Base-by-base conservation (phyloP, 1,140 invertebrate genomes). In the Paraescarpia echinospica region DNA sequence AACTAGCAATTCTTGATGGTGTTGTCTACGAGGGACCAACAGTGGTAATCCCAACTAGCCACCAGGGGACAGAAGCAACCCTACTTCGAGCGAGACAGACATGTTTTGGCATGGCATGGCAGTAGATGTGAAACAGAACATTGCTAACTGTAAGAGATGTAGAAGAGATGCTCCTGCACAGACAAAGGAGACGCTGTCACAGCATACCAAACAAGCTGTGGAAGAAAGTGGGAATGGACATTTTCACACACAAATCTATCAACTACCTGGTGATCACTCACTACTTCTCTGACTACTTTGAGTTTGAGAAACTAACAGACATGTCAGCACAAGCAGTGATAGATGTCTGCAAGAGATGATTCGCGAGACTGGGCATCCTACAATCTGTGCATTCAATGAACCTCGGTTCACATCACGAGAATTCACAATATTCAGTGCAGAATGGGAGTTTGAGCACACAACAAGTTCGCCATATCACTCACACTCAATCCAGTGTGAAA, bases 341-440 rank as follows among this genome's bases (percentile, higher is more conserved):
- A 27, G 33, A 35, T 12, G 8, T 12, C 14, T 31, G 90, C 34
- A 92, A 91, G 33, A 18, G 1, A 34, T 34, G 14, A 1, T 93
- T 92, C 89, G 48, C 91, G 1, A 92, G 92, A n/a, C 88, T 89
- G 35, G 92, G 92, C 31, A 92, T 93, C n/a, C 91, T 51, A 18
- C 35, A 51, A 27, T 9, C 6, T 4, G 33, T 92, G 34, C 31
- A 35, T 35, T 88, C 48, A 93, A 93, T 77, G 41, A 27, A 89
- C 90, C 92, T 33, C 91, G 59, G 35, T 93, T 92, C 90, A 77
- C 33, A n/a, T 0, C 92, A 92, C n/a, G 27, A 0, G 33, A 89
- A 35, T 92, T 33, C 31, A 31, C 5, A 88, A n/a, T n/a, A 34
- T 93, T 91, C 88, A 91, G 34, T 34, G 48, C 18, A n/a, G 22